A percentile compares a stretch with the other conserved stretches of the same genome.
These are phyloP conservation scores for Drosophila nigrodunni DNA, from an alignment of 1,140 invertebrate species.

Conservation along the genomic window DNA sequence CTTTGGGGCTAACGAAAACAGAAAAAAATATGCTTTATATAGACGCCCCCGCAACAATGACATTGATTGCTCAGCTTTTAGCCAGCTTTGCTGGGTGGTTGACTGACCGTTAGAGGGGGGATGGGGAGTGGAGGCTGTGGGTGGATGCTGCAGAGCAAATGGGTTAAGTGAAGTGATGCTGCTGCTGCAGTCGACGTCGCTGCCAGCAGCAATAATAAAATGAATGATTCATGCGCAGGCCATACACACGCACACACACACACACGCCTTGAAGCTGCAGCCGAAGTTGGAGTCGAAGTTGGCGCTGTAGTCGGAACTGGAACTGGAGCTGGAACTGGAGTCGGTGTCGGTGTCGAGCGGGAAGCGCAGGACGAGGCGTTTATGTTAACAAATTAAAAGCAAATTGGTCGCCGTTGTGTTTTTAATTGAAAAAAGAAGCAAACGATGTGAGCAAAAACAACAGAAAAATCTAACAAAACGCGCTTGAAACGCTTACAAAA, in stretches of 20 bases:
- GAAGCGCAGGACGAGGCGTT: constrained; percentile 64
- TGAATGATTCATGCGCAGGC: constrained; percentile 80
- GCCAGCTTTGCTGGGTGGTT: constrained; percentile 25
- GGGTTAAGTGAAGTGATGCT: constrained; percentile 67
- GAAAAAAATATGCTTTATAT: constrained; percentile 52
- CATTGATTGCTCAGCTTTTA: constrained; percentile 70
- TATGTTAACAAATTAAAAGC: constrained; percentile 84
- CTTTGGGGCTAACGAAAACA: constrained; percentile 20
- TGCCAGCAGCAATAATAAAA: constrained; percentile 52
- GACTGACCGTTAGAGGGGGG: not conserved
- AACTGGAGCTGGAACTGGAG: constrained; percentile 23
- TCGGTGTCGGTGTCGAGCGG: not conserved
- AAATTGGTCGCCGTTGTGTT: constrained; percentile 62
- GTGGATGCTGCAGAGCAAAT: constrained; percentile 53
- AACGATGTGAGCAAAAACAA: not conserved
- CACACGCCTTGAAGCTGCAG: constrained; percentile 30
- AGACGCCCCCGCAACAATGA: constrained; percentile 45
- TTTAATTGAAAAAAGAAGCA: constrained; percentile 46
- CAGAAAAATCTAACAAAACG: not conserved
- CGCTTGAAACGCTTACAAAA: constrained; percentile 19
- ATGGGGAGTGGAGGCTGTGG: not conserved
- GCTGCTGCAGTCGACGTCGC: constrained; percentile 38
- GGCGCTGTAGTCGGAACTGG: not conserved
- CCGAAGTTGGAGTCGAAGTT: constrained; percentile 23
- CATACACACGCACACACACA: constrained; percentile 26